These are phyloP conservation scores for Diprion similis DNA, from an alignment of 1,140 invertebrate species.

Conservation along the genomic window DNA sequence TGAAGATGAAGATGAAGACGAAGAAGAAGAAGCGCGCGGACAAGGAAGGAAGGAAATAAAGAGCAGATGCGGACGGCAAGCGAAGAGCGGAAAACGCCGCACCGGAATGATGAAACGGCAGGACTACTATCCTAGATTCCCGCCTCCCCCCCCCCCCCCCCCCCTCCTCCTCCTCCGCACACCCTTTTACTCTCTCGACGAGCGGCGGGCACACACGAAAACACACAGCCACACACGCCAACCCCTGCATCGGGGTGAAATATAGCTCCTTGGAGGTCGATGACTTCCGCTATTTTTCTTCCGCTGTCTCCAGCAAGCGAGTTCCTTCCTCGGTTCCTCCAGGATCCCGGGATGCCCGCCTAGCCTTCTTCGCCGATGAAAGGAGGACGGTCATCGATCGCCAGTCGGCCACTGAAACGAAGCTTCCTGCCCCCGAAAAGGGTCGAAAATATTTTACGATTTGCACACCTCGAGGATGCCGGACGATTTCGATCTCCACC, in stretches of 20 bases:
- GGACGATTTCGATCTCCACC: not conserved
- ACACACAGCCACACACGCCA: slow-evolving; percentile 32
- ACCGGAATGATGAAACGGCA: slow-evolving; percentile 45
- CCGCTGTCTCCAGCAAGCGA: slow-evolving; percentile 66
- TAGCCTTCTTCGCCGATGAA: slow-evolving; percentile 20
- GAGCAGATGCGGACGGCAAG: slow-evolving; percentile 14
- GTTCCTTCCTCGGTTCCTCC: slow-evolving; percentile 46
- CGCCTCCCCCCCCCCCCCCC: slow-evolving; percentile 12
- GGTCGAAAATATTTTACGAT: not conserved
- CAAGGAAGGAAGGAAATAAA: slow-evolving; percentile 28
- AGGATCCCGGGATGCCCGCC: slow-evolving; percentile 43
- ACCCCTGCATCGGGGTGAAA: slow-evolving; percentile 64
- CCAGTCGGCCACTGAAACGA: not conserved
- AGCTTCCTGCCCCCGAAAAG: not conserved
- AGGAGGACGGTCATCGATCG: slow-evolving; percentile 1
- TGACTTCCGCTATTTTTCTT: slow-evolving; percentile 79
- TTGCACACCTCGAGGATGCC: not conserved
- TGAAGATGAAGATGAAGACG: too few relatives aligned
- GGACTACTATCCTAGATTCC: slow-evolving; percentile 45
- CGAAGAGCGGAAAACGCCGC: not conserved
- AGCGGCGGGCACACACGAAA: slow-evolving; percentile 25
- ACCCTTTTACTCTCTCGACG: slow-evolving; percentile 47
- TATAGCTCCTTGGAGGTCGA: slow-evolving; percentile 76
- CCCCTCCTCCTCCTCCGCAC: slow-evolving; percentile 21
- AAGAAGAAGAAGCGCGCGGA: slow-evolving; percentile 12